Percentiles rank a stretch among this genome's conserved stretches.
These are phyloP conservation scores for Nycticebus coucang DNA, from an alignment of 2,113 vertebrate species.

Conservation along the genomic window DNA sequence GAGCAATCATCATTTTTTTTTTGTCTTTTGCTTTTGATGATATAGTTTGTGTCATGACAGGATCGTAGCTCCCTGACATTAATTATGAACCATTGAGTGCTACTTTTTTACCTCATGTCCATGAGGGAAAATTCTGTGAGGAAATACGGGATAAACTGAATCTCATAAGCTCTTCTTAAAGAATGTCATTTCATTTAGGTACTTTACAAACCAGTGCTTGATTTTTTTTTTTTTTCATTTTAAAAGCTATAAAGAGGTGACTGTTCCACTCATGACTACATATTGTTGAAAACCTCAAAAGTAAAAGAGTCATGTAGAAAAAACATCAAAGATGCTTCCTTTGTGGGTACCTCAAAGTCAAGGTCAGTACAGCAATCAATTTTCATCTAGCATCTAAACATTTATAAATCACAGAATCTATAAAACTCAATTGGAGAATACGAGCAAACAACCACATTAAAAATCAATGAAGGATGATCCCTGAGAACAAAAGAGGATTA, in stretches of 20 bases:
- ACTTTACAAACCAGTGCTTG: slow-evolving; percentile 59
- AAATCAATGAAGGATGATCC: not conserved
- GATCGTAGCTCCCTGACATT: slow-evolving; percentile 85
- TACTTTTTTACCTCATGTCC: slow-evolving; percentile 73
- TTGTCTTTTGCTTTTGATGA: slow-evolving; percentile 82
- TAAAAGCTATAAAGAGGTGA: slow-evolving; percentile 75
- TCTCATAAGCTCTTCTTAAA: slow-evolving; percentile 20
- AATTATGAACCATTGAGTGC: slow-evolving; percentile 84
- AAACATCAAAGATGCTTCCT: not conserved
- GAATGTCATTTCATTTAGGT: slow-evolving; percentile 73
- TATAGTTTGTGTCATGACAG: slow-evolving; percentile 78
- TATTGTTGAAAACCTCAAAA: slow-evolving; percentile 72
- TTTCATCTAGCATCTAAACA: not conserved
- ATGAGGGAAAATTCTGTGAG: slow-evolving; percentile 73
- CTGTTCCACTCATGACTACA: slow-evolving; percentile 48
- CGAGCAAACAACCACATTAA: not conserved
- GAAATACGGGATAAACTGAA: slow-evolving; percentile 54
- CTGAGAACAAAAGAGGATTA: not conserved
- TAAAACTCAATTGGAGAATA: not conserved
- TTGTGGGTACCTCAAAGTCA: slow-evolving; percentile 51
- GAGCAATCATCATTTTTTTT: slow-evolving; percentile 84
- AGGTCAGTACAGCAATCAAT: not conserved
- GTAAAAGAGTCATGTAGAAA: not conserved
- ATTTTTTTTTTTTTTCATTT: slow-evolving; percentile 74
- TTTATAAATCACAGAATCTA: not conserved